Evolutionary conservation across 2,113 vertebrate genomes (phyloP).

Genomic region (Passer montanus): DNA sequence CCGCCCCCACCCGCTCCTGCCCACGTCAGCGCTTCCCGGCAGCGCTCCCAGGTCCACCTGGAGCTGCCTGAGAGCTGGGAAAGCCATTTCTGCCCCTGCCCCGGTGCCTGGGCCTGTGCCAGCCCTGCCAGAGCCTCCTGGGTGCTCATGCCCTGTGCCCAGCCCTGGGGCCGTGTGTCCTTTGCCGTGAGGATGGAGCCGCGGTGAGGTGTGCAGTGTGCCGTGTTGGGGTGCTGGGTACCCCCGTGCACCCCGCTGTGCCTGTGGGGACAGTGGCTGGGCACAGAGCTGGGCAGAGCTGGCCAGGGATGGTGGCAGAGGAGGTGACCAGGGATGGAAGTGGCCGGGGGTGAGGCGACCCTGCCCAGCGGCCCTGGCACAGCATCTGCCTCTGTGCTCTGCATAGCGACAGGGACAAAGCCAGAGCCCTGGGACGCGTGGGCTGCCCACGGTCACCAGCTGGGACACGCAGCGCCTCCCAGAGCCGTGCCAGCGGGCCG

Average conservation of each 20-base stretch:
- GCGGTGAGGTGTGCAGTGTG: not conserved
- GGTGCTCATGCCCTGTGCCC: not conserved
- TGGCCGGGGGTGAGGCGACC: not conserved
- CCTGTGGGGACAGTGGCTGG: not conserved
- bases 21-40: conserved; percentile 24
- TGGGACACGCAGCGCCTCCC: not conserved
- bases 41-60: not conserved
- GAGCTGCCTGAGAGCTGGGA: not conserved
- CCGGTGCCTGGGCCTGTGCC: not conserved
- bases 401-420: not conserved
- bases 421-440: not conserved
- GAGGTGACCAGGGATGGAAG: not conserved
- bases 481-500: fast-evolving
- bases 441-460: not conserved
- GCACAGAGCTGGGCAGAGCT: not conserved
- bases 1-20: not conserved
- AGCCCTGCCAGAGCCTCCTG: not conserved
- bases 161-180: fast-evolving
- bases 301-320: not conserved
- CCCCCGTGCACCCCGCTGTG: fast-evolving
- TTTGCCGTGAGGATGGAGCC: not conserved
- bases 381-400: not conserved
- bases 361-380: not conserved
- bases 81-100: not conserved
- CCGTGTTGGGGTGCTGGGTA: not conserved